phyloP scores from a whole-genome alignment of 2,888 invertebrate species.

The Pemphredon lugubris region DNA sequence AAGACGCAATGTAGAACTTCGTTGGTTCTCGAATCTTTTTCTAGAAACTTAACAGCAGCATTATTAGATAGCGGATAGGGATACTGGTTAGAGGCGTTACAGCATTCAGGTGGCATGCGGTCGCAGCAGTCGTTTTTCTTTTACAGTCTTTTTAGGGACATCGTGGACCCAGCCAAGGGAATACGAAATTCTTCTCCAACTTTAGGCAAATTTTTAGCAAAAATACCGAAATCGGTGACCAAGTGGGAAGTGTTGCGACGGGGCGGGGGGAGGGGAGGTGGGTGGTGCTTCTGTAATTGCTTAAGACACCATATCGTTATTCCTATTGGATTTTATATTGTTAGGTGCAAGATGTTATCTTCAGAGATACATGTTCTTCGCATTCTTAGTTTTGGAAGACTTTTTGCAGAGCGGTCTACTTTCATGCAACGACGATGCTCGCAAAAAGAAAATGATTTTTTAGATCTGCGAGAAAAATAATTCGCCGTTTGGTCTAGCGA shows the following conservation, averaged over 20 bases:
- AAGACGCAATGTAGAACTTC: constrained; percentile 22
- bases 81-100: constrained; percentile 71
- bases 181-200: constrained; percentile 59
- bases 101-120: constrained; percentile 75
- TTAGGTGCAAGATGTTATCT: constrained; percentile 32
- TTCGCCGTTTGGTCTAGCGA: constrained; percentile 62
- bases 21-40: constrained; percentile 31
- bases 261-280: constrained; percentile 51
- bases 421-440: constrained; percentile 39
- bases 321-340: constrained; percentile 33
- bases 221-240: constrained; percentile 24
- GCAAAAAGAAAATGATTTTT: constrained; percentile 62
- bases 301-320: constrained; percentile 11
- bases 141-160: constrained; percentile 80
- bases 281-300: constrained; percentile 6
- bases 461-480: constrained; percentile 70
- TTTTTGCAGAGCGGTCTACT: constrained; percentile 49
- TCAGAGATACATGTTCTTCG: constrained; percentile 34
- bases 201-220: constrained; percentile 61
- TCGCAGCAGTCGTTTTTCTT: constrained; percentile 71
- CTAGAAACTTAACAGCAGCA: constrained; percentile 22
- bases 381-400: constrained; percentile 37
- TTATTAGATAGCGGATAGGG: constrained; percentile 49
- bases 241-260: constrained; percentile 16
- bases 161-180: constrained; percentile 75